phyloP scores from a whole-genome alignment of 2,888 invertebrate species.

The Conistra vaccinii region DNA sequence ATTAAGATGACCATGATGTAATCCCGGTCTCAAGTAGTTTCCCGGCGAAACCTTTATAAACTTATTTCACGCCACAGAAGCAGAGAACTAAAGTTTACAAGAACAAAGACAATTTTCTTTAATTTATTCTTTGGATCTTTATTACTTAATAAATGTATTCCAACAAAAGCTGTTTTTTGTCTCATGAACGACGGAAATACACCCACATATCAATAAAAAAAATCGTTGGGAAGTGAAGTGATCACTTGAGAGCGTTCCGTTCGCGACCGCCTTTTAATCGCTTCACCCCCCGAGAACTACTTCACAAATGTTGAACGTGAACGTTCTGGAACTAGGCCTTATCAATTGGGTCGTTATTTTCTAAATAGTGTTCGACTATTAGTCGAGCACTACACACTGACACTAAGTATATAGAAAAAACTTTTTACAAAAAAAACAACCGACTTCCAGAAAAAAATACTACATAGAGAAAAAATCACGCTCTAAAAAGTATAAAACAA shows the following conservation, averaged over 20 bases:
- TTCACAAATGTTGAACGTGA: conserved; percentile 26
- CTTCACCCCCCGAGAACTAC: conserved; percentile 18
- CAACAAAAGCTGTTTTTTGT: background rate
- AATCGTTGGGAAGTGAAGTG: conserved; percentile 23
- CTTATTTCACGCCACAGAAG: conserved; percentile 9
- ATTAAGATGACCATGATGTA: background rate
- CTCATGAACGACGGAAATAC: too few relatives aligned
- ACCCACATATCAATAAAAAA: background rate
- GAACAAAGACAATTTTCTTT: conserved; percentile 10
- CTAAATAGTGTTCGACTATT: too few relatives aligned
- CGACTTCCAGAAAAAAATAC: too few relatives aligned
- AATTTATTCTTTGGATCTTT: background rate
- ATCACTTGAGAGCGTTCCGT: conserved; percentile 22
- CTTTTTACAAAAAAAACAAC: too few relatives aligned
- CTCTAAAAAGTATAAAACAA: too few relatives aligned
- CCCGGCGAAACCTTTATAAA: background rate
- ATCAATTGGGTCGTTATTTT: conserved; percentile 12
- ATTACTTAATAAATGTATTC: background rate
- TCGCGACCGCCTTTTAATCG: conserved; percentile 48
- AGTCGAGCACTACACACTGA: too few relatives aligned
- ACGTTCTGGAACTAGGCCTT: conserved; percentile 30
- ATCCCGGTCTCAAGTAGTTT: background rate
- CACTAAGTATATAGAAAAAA: too few relatives aligned
- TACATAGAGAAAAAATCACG: too few relatives aligned
- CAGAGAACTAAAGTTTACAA: background rate